Evolutionary conservation across 2,888 invertebrate species (phyloP), one percentile per base, ranked within the genome.

Genomic region (Dusona sp.): DNA sequence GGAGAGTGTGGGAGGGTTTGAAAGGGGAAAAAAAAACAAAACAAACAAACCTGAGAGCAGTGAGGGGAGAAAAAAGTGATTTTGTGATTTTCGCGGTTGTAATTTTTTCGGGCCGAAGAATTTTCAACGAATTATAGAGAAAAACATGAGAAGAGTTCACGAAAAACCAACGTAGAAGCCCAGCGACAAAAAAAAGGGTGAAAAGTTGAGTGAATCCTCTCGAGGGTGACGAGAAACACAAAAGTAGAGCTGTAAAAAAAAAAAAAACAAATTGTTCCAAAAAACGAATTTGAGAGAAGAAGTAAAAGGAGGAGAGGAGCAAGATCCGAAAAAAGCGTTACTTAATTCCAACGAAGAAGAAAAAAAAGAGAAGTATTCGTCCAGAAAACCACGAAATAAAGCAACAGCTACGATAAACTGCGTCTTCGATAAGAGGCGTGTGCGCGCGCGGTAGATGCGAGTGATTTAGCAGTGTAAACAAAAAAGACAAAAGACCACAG

Each of bases 331-430:
- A 78, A 77, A 91, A 90, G 91, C 88, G 91, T 91, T 92, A 92
- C 92, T 92, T 91, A 91, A 92, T 90, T 92, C 89, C 88, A 90
- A 89, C 84, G 85, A 89, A 78, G 72, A 81, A 61, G 51, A 70
- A 51, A 1, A 61, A 61, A 6, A 57, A 57, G 11, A 8, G 11
- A 8, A 61, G 29, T 16, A 29, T 72, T 77, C 73, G 75, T 65
- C 70, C 67, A 36, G 70, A 73, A 65, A 45, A 57, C 65, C 57
- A 29, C 83, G 67, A 81, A 64, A 87, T 57, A 7, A 29, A 48
- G 48, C 45, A 48, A 51, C 70, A 72, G 29, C 61, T 48, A 57
- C 54, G 6, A 33, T 7, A 9, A 48, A 33, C 6, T 16, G 68
- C 61, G 42, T 22, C 84, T 84, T 75, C 67, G 68, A 19, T 48